phyloP scores from a whole-genome alignment of 2,113 vertebrate species.

The Nibea albiflora region DNA sequence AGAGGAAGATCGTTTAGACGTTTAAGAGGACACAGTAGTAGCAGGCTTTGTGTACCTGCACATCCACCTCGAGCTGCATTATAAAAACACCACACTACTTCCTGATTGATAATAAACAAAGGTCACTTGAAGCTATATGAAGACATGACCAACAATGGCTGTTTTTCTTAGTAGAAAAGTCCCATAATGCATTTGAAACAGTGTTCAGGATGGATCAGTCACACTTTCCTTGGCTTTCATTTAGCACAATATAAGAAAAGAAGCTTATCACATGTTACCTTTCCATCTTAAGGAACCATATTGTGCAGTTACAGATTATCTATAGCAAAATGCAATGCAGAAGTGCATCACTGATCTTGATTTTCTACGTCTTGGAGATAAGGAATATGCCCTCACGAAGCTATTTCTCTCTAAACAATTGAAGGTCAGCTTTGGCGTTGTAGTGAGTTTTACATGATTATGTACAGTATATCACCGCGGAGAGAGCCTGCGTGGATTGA shows the following conservation, averaged over 20 bases:
- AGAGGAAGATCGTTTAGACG: not conserved
- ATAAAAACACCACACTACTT: not conserved
- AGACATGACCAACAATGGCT: not conserved
- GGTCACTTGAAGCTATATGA: not conserved
- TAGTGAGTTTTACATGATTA: constrained; percentile 1
- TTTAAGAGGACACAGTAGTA: not conserved
- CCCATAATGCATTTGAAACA: not conserved
- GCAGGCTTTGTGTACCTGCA: not conserved
- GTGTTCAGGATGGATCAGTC: not conserved
- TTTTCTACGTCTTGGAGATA: not conserved
- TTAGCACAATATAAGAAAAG: not conserved
- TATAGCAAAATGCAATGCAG: not conserved
- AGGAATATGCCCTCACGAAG: not conserved
- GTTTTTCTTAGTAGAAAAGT: not conserved
- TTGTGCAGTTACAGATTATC: not conserved
- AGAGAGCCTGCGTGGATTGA: constrained; percentile 25
- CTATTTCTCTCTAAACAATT: constrained; percentile 1
- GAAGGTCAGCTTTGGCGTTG: not conserved
- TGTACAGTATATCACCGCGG: constrained; percentile 8
- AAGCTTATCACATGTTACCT: not conserved
- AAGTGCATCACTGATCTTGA: not conserved
- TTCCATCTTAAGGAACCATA: not conserved
- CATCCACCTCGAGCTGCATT: not conserved
- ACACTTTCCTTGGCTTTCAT: not conserved
- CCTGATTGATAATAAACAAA: not conserved